Evolutionary conservation across 2,113 vertebrate species (phyloP).

Genomic region (Mastomys natalensis): DNA sequence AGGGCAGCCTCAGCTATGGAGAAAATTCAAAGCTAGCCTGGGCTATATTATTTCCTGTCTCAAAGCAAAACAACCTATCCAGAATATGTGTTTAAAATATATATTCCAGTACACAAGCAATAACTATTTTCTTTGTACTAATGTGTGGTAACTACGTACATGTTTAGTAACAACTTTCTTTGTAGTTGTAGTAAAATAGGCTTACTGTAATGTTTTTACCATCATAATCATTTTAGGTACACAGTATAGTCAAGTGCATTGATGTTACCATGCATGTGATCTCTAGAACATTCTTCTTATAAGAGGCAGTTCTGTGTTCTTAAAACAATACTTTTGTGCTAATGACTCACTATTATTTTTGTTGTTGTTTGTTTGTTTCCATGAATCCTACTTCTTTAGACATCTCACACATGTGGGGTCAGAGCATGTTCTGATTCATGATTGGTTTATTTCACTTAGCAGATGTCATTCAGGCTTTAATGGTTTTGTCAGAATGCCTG

Average conservation of each 20-base stretch:
- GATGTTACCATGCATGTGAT: neutral
- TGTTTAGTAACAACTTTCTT: neutral
- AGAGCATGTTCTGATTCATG: neutral
- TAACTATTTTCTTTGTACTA: neutral
- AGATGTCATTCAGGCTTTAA: neutral
- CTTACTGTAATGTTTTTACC: neutral
- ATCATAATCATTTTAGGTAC: neutral
- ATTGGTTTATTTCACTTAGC: slow-evolving; percentile 6
- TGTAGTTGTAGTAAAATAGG: neutral
- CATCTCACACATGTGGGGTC: neutral
- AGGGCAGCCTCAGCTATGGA: neutral
- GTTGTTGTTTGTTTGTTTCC: neutral
- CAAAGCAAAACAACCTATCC: neutral
- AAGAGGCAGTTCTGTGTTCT: neutral
- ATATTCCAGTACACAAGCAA: neutral
- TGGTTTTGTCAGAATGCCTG: neutral
- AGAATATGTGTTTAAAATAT: slow-evolving; percentile 28
- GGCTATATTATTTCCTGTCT: neutral
- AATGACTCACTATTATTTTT: neutral
- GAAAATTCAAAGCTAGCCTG: neutral
- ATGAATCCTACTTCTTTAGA: neutral
- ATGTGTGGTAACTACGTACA: neutral
- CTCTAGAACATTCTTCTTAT: neutral
- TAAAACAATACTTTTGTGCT: neutral
- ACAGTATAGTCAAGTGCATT: neutral